These are phyloP conservation scores for Lophochroa leadbeateri DNA, from an alignment of 2,113 vertebrate genomes.

Conservation along the genomic window DNA sequence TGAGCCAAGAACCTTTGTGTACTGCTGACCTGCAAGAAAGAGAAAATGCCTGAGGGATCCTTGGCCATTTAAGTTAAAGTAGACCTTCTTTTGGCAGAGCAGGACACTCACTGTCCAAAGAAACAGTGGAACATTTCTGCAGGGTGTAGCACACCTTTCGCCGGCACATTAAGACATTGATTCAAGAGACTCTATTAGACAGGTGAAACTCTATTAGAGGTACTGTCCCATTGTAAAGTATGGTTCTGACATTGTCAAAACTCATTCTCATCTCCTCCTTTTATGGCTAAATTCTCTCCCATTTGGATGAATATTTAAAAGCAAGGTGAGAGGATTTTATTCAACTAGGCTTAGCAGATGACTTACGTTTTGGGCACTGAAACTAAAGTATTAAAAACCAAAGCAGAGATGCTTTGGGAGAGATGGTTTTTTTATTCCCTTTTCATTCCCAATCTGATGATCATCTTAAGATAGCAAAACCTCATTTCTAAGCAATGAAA, in stretches of 20 bases:
- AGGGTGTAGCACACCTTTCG: neutral
- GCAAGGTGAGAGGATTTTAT: neutral
- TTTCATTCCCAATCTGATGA: neutral
- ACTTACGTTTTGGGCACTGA: neutral
- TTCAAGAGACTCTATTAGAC: neutral
- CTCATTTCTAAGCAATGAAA: neutral
- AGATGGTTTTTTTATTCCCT: neutral
- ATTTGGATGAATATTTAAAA: neutral
- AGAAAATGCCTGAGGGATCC: neutral
- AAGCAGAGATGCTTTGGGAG: rapidly evolving
- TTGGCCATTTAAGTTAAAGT: neutral
- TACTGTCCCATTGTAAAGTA: neutral
- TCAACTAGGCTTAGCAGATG: neutral
- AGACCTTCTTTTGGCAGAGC: neutral
- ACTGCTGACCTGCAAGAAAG: constrained; percentile 70
- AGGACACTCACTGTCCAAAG: neutral
- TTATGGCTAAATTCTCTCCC: neutral
- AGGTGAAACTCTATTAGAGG: neutral
- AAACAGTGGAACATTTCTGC: neutral
- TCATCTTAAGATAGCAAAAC: neutral
- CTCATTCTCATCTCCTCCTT: neutral
- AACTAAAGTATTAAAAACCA: neutral
- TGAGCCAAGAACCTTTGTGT: constrained; percentile 73
- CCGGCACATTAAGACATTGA: neutral
- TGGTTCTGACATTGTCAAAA: neutral